phyloP scores from a whole-genome alignment of 2,888 invertebrate species.

The Tinea trinotella region DNA sequence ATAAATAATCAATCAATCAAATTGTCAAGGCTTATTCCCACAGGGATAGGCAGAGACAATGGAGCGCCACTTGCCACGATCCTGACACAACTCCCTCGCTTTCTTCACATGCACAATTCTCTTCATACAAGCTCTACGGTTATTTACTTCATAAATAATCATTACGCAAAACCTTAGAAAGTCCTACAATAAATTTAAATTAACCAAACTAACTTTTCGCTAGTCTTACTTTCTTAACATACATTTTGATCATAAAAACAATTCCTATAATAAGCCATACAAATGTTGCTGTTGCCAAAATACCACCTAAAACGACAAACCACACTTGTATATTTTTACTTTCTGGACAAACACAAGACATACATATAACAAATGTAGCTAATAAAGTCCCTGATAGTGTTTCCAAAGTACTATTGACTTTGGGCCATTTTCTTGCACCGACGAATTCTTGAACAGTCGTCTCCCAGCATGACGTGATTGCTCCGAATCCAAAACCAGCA shows the following conservation, averaged over 20 bases:
- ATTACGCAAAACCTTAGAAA: too few species aligned
- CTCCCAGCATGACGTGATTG: slow-evolving; percentile 59
- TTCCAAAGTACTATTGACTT: slow-evolving; percentile 60
- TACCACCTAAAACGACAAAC: slow-evolving; percentile 45
- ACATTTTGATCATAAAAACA: slow-evolving; percentile 41
- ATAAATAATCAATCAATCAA: too few species aligned
- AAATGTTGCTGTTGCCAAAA: slow-evolving; percentile 38
- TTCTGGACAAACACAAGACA: slow-evolving; percentile 37
- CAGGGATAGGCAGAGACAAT: too few species aligned
- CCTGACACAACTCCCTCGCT: too few species aligned
- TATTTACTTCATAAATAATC: too few species aligned
- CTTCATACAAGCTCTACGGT: too few species aligned
- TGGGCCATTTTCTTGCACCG: slow-evolving; percentile 61
- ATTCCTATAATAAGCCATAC: slow-evolving; percentile 45
- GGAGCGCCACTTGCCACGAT: too few species aligned
- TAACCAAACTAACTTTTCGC: slow-evolving; percentile 26
- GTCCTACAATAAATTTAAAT: not conserved
- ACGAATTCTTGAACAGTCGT: slow-evolving; percentile 58
- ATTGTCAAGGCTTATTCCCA: too few species aligned
- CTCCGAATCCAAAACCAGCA: slow-evolving; percentile 65
- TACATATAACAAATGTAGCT: slow-evolving; percentile 39
- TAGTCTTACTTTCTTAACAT: slow-evolving; percentile 24
- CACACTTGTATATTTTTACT: slow-evolving; percentile 38
- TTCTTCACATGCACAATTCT: too few species aligned
- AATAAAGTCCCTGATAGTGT: slow-evolving; percentile 49